Percentiles rank a stretch among this genome's conserved stretches.
These are phyloP conservation scores for Pseudobourletiella spinata DNA, from an alignment of 1,140 invertebrate genomes.

Conservation along the genomic window DNA sequence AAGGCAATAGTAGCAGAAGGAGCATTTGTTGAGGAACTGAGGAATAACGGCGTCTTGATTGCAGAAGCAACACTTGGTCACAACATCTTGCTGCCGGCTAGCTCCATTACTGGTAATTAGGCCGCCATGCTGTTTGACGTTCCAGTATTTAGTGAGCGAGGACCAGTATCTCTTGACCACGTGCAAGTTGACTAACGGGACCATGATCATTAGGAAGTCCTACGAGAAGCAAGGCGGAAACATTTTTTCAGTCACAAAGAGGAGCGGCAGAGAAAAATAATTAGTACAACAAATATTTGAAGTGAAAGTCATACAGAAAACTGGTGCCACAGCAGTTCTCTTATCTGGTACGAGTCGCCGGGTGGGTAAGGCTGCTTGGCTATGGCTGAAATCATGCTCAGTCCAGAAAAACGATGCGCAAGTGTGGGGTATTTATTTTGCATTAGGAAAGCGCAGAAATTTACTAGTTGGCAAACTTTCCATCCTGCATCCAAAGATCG, in stretches of 20 bases:
- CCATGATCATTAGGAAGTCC: conserved; percentile 50
- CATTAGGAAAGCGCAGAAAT: conserved; percentile 53
- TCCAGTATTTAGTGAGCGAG: not conserved
- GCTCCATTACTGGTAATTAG: not conserved
- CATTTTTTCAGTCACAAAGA: too few relatives aligned
- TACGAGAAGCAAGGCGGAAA: too few relatives aligned
- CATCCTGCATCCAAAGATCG: conserved; percentile 44
- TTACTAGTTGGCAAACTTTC: conserved; percentile 48
- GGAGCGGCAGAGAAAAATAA: too few relatives aligned
- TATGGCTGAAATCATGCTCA: conserved; percentile 46
- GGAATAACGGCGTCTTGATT: conserved; percentile 38
- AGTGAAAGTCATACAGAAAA: conserved; percentile 47
- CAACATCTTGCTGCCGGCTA: conserved; percentile 13
- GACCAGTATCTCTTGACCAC: conserved; percentile 42
- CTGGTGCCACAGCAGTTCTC: conserved; percentile 57
- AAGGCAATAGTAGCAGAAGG: conserved; percentile 41
- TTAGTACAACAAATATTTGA: too few relatives aligned
- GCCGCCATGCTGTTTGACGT: not conserved
- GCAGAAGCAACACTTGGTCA: conserved; percentile 36
- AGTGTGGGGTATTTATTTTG: conserved; percentile 52
- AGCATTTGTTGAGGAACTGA: conserved; percentile 37
- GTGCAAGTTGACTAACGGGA: conserved; percentile 53
- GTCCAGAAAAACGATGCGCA: conserved; percentile 47
- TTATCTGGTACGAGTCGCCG: conserved; percentile 52
- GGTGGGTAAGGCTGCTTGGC: conserved; percentile 41